Evolutionary conservation across 2,797 vertebrate genomes (phyloP).

Genomic region (Uromys caudimaculatus): DNA sequence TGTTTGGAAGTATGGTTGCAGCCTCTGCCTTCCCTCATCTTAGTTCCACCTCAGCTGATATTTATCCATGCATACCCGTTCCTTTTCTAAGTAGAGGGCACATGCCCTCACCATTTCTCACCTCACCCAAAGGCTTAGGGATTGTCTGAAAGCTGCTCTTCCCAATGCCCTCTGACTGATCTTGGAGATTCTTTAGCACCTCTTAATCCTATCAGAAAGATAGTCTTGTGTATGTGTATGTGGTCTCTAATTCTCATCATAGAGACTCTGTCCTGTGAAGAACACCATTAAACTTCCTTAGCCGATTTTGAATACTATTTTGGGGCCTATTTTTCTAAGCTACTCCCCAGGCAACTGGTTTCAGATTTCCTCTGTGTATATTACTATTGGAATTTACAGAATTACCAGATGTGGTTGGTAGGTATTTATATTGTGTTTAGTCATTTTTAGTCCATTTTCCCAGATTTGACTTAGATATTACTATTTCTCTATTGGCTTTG

Average conservation of each 20-base stretch:
- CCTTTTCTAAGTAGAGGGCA: slow-evolving; percentile 32
- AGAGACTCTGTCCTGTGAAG: not conserved
- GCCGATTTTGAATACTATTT: not conserved
- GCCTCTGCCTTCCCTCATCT: not conserved
- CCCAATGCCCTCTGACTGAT: not conserved
- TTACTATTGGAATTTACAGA: slow-evolving; percentile 20
- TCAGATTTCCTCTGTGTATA: slow-evolving; percentile 23
- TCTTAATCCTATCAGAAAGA: not conserved
- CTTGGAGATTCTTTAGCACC: not conserved
- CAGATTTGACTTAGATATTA: slow-evolving; percentile 21
- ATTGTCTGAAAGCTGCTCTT: slow-evolving; percentile 31
- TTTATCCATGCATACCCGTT: not conserved
- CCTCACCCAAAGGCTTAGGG: not conserved
- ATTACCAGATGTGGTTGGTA: not conserved
- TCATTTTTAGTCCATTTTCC: not conserved
- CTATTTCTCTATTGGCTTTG: slow-evolving; percentile 35
- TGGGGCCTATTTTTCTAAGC: slow-evolving; percentile 34
- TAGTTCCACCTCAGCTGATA: not conserved
- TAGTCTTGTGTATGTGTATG: not conserved
- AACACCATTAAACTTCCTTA: slow-evolving; percentile 32
- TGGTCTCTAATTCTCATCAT: not conserved
- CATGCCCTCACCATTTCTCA: not conserved
- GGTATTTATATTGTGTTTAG: not conserved
- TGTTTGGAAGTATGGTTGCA: slow-evolving; percentile 7
- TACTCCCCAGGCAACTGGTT: slow-evolving; percentile 37